Evolutionary conservation across 2,888 invertebrate genomes (phyloP), one percentile per base, ranked within the genome.

Genomic region (Xylota segnis): DNA sequence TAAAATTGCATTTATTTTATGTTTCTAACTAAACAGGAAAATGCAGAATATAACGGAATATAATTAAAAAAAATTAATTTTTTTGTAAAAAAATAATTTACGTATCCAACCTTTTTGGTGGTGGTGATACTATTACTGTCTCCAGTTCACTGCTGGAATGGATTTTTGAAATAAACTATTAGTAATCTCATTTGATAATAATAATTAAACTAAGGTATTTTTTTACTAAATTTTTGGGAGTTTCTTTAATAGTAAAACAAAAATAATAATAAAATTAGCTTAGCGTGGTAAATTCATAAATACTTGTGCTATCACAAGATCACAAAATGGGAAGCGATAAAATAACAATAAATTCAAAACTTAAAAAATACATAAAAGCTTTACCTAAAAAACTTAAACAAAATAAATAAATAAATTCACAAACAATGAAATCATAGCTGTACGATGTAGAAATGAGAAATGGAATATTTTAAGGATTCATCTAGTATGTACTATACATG

Each of bases 131-230:
- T 77, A 86, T 90, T 90, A 90, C 90, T 89, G 90, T 88, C 88
- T 91, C 91, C 91, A 92, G 91, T 89, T 90, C 90, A 89, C 89
- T 90, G 91, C 92, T 92, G 92, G 90, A 92, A 90, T 90, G 89
- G 89, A 90, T 89, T 88, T 90, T 87, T 89, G 89, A 79, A 74
- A 82, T 83, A 75, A 72, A 61, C 71, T 87, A 66, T 84, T 77
- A 87, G 74, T 81, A 45, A 74, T 78, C 45, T 70, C 43, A 54
- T 83, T 58, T 58, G 65, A 71, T 87, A 61, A 43, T 59, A 68
- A 71, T 87, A 61, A 43, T 59, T 68, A 50, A 77, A 72, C 65
- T 71, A 47, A 23, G 18, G 47, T 6, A 23, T 58, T 6, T n/a
- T 58, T 78, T 58, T 66, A n/a, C n/a, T n/a, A n/a, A n/a, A n/a